Evolutionary conservation across 2,888 invertebrate species (phyloP), one percentile per base, ranked within the genome.

Genomic region (Brachypalpus laphriformis): DNA sequence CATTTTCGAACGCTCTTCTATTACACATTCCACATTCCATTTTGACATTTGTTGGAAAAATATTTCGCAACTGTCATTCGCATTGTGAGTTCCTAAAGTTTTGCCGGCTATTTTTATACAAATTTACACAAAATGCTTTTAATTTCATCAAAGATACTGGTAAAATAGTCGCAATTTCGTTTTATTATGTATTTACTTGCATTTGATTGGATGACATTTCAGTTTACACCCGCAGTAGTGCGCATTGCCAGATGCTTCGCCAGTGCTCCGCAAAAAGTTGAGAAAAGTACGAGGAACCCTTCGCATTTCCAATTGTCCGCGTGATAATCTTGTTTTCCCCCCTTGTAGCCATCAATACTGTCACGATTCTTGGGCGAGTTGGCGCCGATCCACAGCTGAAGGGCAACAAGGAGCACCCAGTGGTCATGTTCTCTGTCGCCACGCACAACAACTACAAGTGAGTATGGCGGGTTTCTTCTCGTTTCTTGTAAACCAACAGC

Each of bases 351-450:
- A 92, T 98, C 65, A 98, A 98, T 92, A 95, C 94, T 91, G 96
- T 98, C 0, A 96, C 95, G 20, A 92, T 98, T 42, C 91, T 98
- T 68, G 98, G 98, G 2, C 93, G 98, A 90, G 96, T 96, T 42
- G 98, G 98, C 0, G 95, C 94, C n/a, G 96, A 97, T 90, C 97
- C 98, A 1, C 97, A 97, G 90, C 94, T 95, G 89, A 94, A 97
- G 87, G 98, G 98, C 2, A 94, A 94, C 1, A 94, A 95, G 63
- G 94, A 96, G 80, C 97, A 96, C 91, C 98, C 98, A 2, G 96
- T 98, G 22, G 94, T 97, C 28, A 94, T 96, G 87, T 98, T 98
- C 92, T 97, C 98, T 0, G 89, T 98, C 66, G 98, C 98, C 3
- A 98, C 98, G 22, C 97, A 98, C 89, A 94, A 94, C 47, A 97